Evolutionary conservation across 2,888 invertebrate genomes (phyloP).

Genomic region (Diabrotica balteata): DNA sequence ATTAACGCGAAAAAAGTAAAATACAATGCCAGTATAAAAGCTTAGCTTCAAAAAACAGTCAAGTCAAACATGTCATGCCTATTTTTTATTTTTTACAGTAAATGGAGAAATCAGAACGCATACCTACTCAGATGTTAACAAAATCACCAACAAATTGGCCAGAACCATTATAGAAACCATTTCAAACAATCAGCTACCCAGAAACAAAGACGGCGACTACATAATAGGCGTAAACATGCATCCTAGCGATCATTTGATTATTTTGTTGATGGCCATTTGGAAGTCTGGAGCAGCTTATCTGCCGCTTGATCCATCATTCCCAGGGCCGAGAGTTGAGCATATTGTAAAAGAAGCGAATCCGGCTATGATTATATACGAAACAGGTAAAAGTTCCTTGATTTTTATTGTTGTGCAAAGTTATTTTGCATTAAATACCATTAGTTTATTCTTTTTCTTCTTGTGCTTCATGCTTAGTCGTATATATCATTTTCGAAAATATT

Average conservation of each 20-base stretch:
- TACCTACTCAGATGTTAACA: slow-evolving; percentile 66
- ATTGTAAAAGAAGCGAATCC: slow-evolving; percentile 80
- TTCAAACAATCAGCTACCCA: slow-evolving; percentile 51
- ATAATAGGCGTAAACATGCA: slow-evolving; percentile 82
- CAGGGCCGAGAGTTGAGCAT: slow-evolving; percentile 75
- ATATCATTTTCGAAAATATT: too few relatives aligned
- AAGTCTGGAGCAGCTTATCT: slow-evolving; percentile 86
- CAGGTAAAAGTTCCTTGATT: slow-evolving; percentile 57
- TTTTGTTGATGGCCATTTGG: slow-evolving; percentile 75
- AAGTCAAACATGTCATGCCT: too few relatives aligned
- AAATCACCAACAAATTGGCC: slow-evolving; percentile 66
- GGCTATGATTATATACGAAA: slow-evolving; percentile 72
- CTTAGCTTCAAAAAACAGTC: too few relatives aligned
- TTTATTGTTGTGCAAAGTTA: too few relatives aligned
- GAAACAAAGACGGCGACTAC: slow-evolving; percentile 73
- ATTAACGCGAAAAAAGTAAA: too few relatives aligned
- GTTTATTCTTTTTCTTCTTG: too few relatives aligned
- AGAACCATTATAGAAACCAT: slow-evolving; percentile 63
- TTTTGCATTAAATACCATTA: too few relatives aligned
- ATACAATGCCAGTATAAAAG: too few relatives aligned
- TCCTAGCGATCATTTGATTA: slow-evolving; percentile 74
- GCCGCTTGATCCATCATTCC: slow-evolving; percentile 78
- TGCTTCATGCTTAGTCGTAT: too few relatives aligned
- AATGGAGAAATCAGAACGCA: slow-evolving; percentile 44
- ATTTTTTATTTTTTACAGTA: slow-evolving; percentile 34